Base-by-base conservation (phyloP, 2,888 invertebrate species). In the Eristalinus sepulchralis region DNA sequence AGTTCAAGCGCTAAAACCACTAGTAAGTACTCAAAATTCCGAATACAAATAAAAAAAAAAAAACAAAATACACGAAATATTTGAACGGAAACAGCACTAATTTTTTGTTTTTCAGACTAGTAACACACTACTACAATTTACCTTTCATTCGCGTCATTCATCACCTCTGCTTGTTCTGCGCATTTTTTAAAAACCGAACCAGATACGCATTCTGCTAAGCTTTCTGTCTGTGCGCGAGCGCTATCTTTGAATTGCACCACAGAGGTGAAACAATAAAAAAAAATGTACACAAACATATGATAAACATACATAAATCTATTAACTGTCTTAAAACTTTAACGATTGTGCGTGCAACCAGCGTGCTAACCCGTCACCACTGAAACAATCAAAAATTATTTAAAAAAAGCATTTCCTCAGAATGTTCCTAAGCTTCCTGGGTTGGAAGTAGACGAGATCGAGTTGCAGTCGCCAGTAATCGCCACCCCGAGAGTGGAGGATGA, bases 351-450 rank as follows among this genome's bases (percentile, higher is more conserved):
- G 82, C 70, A 83, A 71, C 78, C 68, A 86, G 83, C 82, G 82
- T 86, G 83, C 71, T 86, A 86, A 86, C 67, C 27, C 75, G 75
- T 75, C 75, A 63, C 66, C 39, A 83, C 75, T 77, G 75, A 86
- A 86, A 75, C 86, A 86, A 75, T 67, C 86, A 83, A 83, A 86
- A 86, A 86, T 86, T 86, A 86, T 86, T 86, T 86, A 83, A 86
- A 86, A 86, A 86, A 86, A 86, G 86, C 86, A 83, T 86, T 86
- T 86, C 79, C 86, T 86, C 47, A 86, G 86, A 86, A 83, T 83
- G 78, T 86, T 86, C 79, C 83, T 86, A 79, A 79, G 31, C 83
- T 86, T 86, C 86, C 86, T 86, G 83, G 86, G 86, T 71, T 86
- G 86, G 86, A 86, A 86, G 83, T 86, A 79, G 47, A 27, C 5